Base-by-base conservation (phyloP, 64 coral and sea anemone genomes). In the Trachythela sp. region DNA sequence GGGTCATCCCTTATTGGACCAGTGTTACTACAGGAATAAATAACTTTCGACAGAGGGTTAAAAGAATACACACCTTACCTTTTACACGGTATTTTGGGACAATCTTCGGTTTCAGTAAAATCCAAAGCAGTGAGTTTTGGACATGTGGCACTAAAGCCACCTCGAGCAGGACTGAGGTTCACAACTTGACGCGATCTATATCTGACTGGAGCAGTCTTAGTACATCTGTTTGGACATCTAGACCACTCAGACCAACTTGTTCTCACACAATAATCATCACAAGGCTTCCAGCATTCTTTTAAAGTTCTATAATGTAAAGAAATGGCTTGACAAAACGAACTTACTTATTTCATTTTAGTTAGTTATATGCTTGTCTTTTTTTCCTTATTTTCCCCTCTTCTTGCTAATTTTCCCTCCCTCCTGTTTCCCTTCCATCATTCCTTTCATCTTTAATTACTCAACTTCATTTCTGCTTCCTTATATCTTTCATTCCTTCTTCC, bases 71-170 rank as follows among this genome's bases (percentile, higher is more conserved):
- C 20, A 64, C 22, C 56, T 20, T 64, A 64, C 56, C 56, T 64
- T 64, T 64, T 64, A 26, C 56, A 64, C 56, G 56, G 56, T 18
- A 64, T 22, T 64, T 17, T 64, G 22, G 37, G 75, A 36, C 75
- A 80, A 37, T 80, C 33, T 38, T 80, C 34, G 10, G 10, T 36
- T 30, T 80, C 75, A 0, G 75, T 80, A 37, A 80, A 80, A 80
- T 80, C 75, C 33, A 80, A 17, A 17, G 75, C 33, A 2, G 31
- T 36, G 15, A 80, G 37, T 34, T 30, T 20, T 80, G 75, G 75
- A 18, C 75, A 80, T 38, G 75, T 80, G 20, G 75, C 75, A 13
- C 33, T 22, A 80, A 80, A 80, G 20, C 75, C 75, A 80, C 75
- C 75, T 4, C 75, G 14, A 9, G 75, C 75, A 30, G 75, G 75